Evolutionary conservation across 2,888 invertebrate genomes (phyloP).

Genomic region (Drosophila cognata): DNA sequence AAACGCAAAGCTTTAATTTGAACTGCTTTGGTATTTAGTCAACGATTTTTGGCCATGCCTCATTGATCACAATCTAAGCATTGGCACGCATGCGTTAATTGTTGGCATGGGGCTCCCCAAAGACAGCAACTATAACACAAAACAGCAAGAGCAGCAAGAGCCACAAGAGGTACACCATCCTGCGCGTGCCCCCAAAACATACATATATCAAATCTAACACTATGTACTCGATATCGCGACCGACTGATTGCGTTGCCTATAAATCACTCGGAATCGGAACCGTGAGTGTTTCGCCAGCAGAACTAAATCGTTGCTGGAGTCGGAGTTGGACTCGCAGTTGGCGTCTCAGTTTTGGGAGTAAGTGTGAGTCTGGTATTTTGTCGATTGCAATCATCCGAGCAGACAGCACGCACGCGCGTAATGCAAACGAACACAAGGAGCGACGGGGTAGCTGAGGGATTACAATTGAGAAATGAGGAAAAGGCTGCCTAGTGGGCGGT

Average conservation of each 20-base stretch:
- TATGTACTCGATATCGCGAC: constrained; percentile 69
- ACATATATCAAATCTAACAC: constrained; percentile 76
- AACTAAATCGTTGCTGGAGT: constrained; percentile 8
- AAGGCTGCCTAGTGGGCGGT: constrained; percentile 26
- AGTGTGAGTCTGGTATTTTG: constrained; percentile 55
- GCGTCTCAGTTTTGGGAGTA: constrained; percentile 28
- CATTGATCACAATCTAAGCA: constrained; percentile 63
- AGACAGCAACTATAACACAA: constrained; percentile 24
- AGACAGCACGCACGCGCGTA: constrained; percentile 79
- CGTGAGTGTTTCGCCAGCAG: constrained; percentile 25
- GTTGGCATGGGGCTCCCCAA: constrained; percentile 63
- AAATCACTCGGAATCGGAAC: constrained; percentile 72
- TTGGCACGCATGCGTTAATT: constrained; percentile 76
- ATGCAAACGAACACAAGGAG: constrained; percentile 33
- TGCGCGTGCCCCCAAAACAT: constrained; percentile 77
- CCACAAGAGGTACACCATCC: constrained; percentile 51
- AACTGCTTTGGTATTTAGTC: constrained; percentile 20
- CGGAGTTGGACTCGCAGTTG: constrained; percentile 1
- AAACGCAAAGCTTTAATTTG: not conserved
- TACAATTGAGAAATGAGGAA: constrained; percentile 12
- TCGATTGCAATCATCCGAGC: constrained; percentile 74
- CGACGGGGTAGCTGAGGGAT: not conserved
- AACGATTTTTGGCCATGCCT: constrained; percentile 25
- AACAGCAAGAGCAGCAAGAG: constrained; percentile 7
- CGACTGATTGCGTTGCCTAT: constrained; percentile 72